Base-by-base conservation (phyloP, 2,797 vertebrate genomes). In the Hephaestus fuliginosus region DNA sequence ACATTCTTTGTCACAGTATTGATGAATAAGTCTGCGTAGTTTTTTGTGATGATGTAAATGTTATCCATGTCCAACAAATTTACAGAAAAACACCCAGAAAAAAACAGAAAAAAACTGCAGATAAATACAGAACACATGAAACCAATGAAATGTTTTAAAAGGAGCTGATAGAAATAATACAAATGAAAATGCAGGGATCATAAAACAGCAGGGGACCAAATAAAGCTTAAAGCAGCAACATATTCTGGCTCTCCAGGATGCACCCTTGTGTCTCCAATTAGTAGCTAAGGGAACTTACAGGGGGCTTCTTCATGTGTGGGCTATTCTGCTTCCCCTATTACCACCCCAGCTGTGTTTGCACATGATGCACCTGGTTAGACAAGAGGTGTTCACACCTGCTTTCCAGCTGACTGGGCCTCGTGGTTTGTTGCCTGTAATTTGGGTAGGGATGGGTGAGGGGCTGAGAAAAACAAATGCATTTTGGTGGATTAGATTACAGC, bases 401-500 rank as follows among this genome's bases (percentile, higher is more conserved):
- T 91, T 93, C 89, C 87, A 94, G 83, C 91, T 96, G 94, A 96
- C 90, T 88, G 91, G 91, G 85, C 90, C 91, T 94, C 93, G 92
- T 43, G 25, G 72, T 78, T 94, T 95, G 90, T 93, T 91, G 89
- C 94, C 93, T 86, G 81, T 82, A 74, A 82, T 48, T 82, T 46
- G 48, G 65, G 69, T 83, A 60, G 83, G 63, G 95, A 93, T 93
- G 95, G 95, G 91, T 91, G 76, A 82, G 20, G 72, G 72, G 62
- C 63, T 71, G n/a, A 22, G 44, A 56, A 92, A 94, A 93, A 95
- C 96, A 96, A 97, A 96, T 96, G 95, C 88, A 94, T 91, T 88
- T 83, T 80, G 74, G 87, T 91, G 94, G 96, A 97, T 97, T 97
- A 96, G 91, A 95, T 97, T 96, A 96, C 96, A 95, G 95, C 95